Evolutionary conservation across 2,888 invertebrate species (phyloP), one percentile per base, ranked within the genome.

Genomic region (Xestia c-nigrum): DNA sequence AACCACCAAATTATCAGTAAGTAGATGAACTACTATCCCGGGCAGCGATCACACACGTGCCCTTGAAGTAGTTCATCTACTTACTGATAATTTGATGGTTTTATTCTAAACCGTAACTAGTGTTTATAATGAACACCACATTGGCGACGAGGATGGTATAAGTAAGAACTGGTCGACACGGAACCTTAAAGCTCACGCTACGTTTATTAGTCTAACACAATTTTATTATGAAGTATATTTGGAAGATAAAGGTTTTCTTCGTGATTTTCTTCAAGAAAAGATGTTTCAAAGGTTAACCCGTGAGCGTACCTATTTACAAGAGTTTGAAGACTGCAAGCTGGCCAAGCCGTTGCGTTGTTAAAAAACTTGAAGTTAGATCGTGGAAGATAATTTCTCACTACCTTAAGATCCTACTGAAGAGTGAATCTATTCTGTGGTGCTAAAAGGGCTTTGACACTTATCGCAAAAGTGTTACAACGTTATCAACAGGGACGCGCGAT

Each of bases 391-490:
- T 9, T 73, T 3, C 47, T 16, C 16, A 47, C 47, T 4, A 47
- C 16, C 5, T 47, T 7, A 7, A 43, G 43, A 31, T 31, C 16
- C 31, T 31, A 59, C 31, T 16, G 7, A 24, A 31, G 31, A 31
- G 16, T 59, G n/a, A 7, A 1, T 59, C 7, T 19, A 9, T 19
- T 31, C 31, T 59, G 31, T 31, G 31, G 31, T 9, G 31, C 31
- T 19, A 75, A 63, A 64, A 64, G n/a, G 57, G 57, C 57, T 82
- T 82, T 46, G 83, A 43, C 78, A 76, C 77, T 65, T 77, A 83
- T 83, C 78, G 64, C 7, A 77, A 83, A 82, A 65, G 83, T 76
- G 64, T 83, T 24, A 57, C 43, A n/a, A 4, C 9, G 63, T 10
- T 78, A 83, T 57, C 83, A 57, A 76, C n/a, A n/a, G n/a, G n/a